Base-by-base conservation (phyloP, 92 coral and sea anemone genomes). In the Bergia puertoricense region DNA sequence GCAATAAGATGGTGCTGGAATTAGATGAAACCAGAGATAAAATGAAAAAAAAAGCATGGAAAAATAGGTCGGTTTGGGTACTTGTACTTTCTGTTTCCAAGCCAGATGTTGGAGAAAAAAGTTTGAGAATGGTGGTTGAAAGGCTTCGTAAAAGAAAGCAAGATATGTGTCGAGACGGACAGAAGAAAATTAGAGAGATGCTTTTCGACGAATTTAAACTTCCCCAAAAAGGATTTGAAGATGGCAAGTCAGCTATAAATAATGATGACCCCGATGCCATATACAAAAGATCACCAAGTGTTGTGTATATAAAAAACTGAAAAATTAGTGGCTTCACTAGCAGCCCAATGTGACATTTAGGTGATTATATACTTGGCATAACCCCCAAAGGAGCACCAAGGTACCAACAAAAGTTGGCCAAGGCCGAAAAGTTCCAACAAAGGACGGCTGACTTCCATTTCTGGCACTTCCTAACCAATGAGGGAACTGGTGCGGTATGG, bases 111-210 rank as follows among this genome's bases (percentile, higher is more conserved):
- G 67, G 39, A 50, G 82, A 79, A 48, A 79, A 79, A 79, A 50
- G 82, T 54, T n/a, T 79, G 57, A 79, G 82, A 56, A 79, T 79
- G 44, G 82, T 56, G 15, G 41, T 79, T 79, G 67, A 79, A 39
- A 79, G 82, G 67, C 82, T 79, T 79, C 38, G 59, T 4, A 37
- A 51, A 51, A 79, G 39, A 36, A 72, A 72, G 76, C 76, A 72
- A 72, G 14, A 72, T 13, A 23, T 72, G 76, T 8, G 43, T 16
- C 76, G 3, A 16, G 76, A 72, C 18, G 40, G 40, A 15, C 76
- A 72, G 14, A 72, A 72, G 36, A 42, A 72, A 72, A 16, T 72
- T 72, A 42, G 8, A 72, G 76, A 72, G 43, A 13, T 72, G 76
- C 18, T 72, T 72, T 72, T 16, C 4, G 39, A 36, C 10, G 76